Base-by-base conservation (phyloP, 2,888 invertebrate genomes). In the Platypus cylindrus region DNA sequence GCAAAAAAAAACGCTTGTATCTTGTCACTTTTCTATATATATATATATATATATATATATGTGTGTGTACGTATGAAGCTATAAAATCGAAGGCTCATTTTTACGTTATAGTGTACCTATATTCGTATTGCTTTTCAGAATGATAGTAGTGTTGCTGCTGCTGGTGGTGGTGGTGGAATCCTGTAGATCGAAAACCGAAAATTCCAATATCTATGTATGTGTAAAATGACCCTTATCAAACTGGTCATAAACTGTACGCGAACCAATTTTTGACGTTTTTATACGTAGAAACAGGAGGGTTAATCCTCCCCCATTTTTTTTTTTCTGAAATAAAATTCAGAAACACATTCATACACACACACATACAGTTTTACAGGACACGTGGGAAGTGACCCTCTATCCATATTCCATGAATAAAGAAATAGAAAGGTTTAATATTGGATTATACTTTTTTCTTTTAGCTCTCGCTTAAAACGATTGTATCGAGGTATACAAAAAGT, bases 191-290 rank as follows among this genome's bases (percentile, higher is more conserved):
- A 43, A 38, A 44, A 43, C 43, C 45, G 43, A 44, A 36, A 31
- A 37, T n/a, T n/a, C n/a, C n/a, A n/a, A n/a, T n/a, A n/a, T n/a
- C n/a, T n/a, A n/a, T 38, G 26, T 41, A 38, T 43, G 43, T 43
- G 44, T 36, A 38, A 33, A 30, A 34, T 41, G 46, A 54, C 59
- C 59, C 59, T 58, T 53, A 53, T 59, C 59, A 59, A 59, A 59
- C 54, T 52, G 49, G 48, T 52, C 51, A 56, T 57, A 60, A 60
- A 58, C 59, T n/a, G n/a, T n/a, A n/a, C 58, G 59, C 59, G 58
- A 56, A 59, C 56, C 53, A 58, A n/a, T 59, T 59, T 59, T 53
- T 59, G 60, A 60, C 60, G 34, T 34, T 30, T 35, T n/a, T n/a
- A n/a, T n/a, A n/a, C n/a, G n/a, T n/a, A n/a, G n/a, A n/a, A n/a